phyloP scores from a whole-genome alignment of 2,113 vertebrate genomes.

The Brachypodius melanocephalos region DNA sequence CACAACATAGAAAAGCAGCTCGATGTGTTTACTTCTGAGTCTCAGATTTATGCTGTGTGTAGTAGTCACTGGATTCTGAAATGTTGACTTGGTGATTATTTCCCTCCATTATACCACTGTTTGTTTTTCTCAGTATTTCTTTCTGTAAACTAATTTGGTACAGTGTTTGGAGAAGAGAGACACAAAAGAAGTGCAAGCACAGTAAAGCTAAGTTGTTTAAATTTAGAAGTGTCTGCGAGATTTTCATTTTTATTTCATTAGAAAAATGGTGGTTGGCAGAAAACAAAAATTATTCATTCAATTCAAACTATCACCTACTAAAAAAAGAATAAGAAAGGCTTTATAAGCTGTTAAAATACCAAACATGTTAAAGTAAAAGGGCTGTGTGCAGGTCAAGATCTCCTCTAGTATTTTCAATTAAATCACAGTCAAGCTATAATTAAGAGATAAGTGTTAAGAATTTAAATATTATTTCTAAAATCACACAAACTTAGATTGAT shows the following conservation, averaged over 20 bases:
- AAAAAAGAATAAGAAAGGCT: not conserved
- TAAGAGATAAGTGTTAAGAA: not conserved
- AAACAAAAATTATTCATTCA: conserved; percentile 13
- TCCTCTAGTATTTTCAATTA: not conserved
- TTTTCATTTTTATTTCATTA: conserved; percentile 28
- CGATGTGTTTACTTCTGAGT: not conserved
- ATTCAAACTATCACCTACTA: not conserved
- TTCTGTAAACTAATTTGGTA: conserved; percentile 33
- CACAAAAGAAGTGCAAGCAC: conserved; percentile 34
- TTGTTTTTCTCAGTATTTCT: conserved; percentile 12
- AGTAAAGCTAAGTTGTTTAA: conserved; percentile 37
- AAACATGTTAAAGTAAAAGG: not conserved
- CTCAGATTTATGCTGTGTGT: not conserved
- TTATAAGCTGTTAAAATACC: not conserved
- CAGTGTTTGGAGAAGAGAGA: conserved; percentile 9
- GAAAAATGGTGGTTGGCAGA: conserved; percentile 12
- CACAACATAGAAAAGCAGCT: not conserved
- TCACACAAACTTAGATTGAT: not conserved
- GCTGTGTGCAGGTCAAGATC: not conserved
- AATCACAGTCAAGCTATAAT: not conserved
- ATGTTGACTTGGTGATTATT: not conserved
- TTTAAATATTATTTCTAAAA: not conserved
- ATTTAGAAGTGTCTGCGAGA: conserved; percentile 29
- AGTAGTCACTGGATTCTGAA: not conserved
- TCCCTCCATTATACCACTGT: not conserved